phyloP scores from a whole-genome alignment of 2,113 vertebrate genomes.

The Rousettus leschenaultii region DNA sequence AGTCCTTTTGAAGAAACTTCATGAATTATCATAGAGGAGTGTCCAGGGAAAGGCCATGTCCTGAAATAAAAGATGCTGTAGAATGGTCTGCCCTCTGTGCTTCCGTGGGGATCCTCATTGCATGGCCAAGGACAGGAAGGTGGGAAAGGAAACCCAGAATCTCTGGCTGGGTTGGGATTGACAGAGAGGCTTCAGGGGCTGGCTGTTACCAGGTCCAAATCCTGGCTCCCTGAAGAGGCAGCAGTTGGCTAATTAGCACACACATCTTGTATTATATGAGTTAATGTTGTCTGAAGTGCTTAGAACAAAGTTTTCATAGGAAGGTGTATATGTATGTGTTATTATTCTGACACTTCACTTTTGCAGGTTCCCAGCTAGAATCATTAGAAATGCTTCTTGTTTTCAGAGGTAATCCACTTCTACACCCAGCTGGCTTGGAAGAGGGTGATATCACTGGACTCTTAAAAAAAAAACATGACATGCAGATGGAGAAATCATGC shows the following conservation, averaged over 20 bases:
- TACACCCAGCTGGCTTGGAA: background rate
- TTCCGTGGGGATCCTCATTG: background rate
- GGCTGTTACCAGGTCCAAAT: background rate
- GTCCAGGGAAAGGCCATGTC: background rate
- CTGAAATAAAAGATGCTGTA: background rate
- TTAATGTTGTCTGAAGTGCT: background rate
- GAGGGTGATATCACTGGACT: background rate
- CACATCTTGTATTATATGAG: fast-evolving
- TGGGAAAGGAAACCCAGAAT: background rate
- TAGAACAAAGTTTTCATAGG: background rate
- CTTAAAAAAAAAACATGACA: background rate
- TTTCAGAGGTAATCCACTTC: background rate
- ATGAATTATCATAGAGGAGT: background rate
- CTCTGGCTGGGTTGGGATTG: background rate
- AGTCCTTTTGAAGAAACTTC: background rate
- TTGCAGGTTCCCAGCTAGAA: background rate
- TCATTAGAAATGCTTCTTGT: background rate
- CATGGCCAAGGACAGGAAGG: background rate
- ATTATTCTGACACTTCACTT: background rate
- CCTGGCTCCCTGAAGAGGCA: background rate
- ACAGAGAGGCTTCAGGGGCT: background rate
- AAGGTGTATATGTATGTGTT: background rate
- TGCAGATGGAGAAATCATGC: background rate
- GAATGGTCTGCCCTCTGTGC: background rate
- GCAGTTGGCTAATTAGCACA: too few species aligned